Evolutionary conservation across 2,888 invertebrate species (phyloP), one percentile per base, ranked within the genome.

Genomic region (Heliconius charithonia): DNA sequence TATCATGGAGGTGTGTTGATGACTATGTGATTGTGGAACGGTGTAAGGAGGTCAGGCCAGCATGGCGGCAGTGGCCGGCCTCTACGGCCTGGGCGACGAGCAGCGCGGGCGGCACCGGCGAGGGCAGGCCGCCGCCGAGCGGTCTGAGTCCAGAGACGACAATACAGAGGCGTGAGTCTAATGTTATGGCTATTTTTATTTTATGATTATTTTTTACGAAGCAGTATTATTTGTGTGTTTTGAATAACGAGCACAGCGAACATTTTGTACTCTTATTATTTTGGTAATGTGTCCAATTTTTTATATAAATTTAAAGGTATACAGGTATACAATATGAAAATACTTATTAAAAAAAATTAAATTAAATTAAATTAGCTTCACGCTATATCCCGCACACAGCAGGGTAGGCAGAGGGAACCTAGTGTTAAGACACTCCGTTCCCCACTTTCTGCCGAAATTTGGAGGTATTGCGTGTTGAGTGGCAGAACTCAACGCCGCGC

Each of bases 11-110:
- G 63, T 62, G 80, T 74, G 76, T 75, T 75, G 78, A 83, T 82
- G 84, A 80, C 82, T 85, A 84, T 84, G 85, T 85, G 84, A 84
- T 82, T 82, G 87, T 77, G 83, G 84, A 78, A 85, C 84, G 86
- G 90, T 88, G 91, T 88, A 41, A 74, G 59, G 32, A 62, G 27
- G 74, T 41, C 41, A 74, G 74, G 74, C 37, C 87, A 90, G 83
- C 78, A 97, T 97, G 97, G 97, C 97, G 88, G 97, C 97, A 84
- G 97, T 97, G 89, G 97, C 97, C 86, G 97, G 97, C 88, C 96
- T 97, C 80, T 97, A 97, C 90, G 97, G 97, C 86, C 96, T 97
- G 88, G 97, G 97, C 88, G 97, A 97, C 92, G 97, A 97, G 89
- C 95, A 95, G 88, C 96, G 97, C 73, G 91, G 93, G 79, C 86